Evolutionary conservation across 2,888 invertebrate species (phyloP), one percentile per base, ranked within the genome.

Genomic region (Pyrocoelia pectoralis): DNA sequence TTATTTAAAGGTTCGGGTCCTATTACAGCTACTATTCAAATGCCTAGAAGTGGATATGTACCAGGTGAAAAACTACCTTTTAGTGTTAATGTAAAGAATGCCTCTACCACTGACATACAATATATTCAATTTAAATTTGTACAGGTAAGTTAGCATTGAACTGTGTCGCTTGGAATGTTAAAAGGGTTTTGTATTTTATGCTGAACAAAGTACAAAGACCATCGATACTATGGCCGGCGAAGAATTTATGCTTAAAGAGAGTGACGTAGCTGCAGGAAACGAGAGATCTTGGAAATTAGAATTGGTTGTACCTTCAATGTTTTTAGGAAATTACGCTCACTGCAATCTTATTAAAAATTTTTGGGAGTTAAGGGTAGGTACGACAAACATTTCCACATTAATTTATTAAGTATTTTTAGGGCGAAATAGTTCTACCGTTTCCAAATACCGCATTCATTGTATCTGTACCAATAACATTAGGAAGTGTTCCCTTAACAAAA

Each of bases 41-140:
- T 59, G 15, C 58, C 58, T 1, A 29, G 28, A 12, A 43, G 15
- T 18, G 63, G 63, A 24, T 64, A 46, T 14, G 51, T 59, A 4
- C 43, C 55, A n/a, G 12, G 50, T 9, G 49, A 64, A 54, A 43
- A 51, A 14, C 13, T 59, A 14, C 18, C 46, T 12, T 59, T 59
- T 29, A 18, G 15, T 1, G 29, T 51, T 1, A 41, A 46, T 10
- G 28, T 64, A 6, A 59, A 64, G 28, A 64, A 64, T 28, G 51
- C n/a, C 9, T 64, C 63, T 1, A 13, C 18, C 0, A 28, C 58
- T 8, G 56, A 64, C 15, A 29, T 64, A 12, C 54, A 64, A 9
- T 58, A 59, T n/a, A 40, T 64, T 10, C 58, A 64, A 28, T 59
- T 64, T 38, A 58, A 59, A 28, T 64, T 64, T 46, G 63, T 55